These are phyloP conservation scores for Lophius americanus DNA, from an alignment of 2,797 vertebrate genomes.

Conservation along the genomic window DNA sequence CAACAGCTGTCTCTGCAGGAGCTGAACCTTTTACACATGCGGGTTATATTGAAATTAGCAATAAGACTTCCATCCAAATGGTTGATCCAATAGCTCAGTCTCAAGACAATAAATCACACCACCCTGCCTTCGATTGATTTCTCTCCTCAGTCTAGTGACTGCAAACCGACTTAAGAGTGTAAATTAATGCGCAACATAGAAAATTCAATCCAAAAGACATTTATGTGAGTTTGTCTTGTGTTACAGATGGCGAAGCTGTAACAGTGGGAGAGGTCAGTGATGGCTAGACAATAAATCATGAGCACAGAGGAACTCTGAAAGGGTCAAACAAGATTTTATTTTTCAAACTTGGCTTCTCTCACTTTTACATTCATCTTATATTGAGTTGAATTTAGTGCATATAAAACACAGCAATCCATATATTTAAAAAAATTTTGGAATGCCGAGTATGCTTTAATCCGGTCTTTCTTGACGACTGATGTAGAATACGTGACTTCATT, in stretches of 20 bases:
- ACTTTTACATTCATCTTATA: too few species aligned
- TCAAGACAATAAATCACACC: background rate
- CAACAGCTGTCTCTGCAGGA: constrained; percentile 5
- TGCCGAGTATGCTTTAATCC: too few species aligned
- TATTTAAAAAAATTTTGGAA: too few species aligned
- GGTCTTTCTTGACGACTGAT: too few species aligned
- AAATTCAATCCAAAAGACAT: background rate
- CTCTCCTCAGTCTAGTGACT: background rate
- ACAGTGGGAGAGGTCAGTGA: background rate
- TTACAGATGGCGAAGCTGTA: background rate
- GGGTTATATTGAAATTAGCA: constrained; percentile 4
- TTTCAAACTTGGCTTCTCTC: background rate
- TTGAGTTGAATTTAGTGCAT: too few species aligned
- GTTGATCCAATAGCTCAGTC: constrained; percentile 16
- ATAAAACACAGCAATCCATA: too few species aligned
- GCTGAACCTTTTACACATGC: background rate
- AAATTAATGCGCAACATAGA: constrained; percentile 12
- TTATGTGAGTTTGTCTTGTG: constrained; percentile 6
- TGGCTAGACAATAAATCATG: background rate
- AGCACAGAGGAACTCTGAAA: background rate
- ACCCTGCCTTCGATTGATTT: background rate
- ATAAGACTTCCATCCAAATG: background rate
- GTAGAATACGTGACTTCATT: too few species aligned
- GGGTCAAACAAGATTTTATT: background rate
- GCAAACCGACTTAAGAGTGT: background rate